A percentile compares a stretch with the other conserved stretches of the same genome.
Conservation (phyloP, 2,797 vertebrate species). For the Catostomus latipinnis region DNA sequence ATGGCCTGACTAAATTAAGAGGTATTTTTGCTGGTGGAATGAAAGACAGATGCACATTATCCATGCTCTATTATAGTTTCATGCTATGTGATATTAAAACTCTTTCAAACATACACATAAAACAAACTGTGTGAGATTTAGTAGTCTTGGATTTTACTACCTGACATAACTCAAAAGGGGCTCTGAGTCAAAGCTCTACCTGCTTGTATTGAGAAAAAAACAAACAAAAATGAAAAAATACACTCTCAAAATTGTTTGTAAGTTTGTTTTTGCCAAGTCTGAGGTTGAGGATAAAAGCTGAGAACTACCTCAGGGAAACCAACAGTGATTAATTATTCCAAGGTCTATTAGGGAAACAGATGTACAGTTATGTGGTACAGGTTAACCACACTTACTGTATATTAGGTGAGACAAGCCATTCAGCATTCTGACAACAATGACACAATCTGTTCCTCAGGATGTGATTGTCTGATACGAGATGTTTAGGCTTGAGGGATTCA, state of each 20-base stretch:
- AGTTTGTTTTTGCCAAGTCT: constrained; percentile 17
- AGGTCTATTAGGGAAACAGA: constrained; percentile 43
- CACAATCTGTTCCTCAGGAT: constrained; percentile 9
- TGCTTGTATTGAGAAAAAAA: constrained; percentile 50
- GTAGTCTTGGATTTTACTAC: constrained; percentile 60
- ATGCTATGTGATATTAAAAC: constrained; percentile 53
- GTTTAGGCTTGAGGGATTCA: neutral
- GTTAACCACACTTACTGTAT: constrained; percentile 9
- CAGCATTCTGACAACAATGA: neutral
- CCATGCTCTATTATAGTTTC: constrained; percentile 52
- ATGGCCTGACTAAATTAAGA: constrained; percentile 65
- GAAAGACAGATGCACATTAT: constrained; percentile 68
- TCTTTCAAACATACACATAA: constrained; percentile 59
- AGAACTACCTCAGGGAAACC: constrained; percentile 41
- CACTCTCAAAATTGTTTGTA: constrained; percentile 2
- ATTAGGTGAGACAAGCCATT: neutral
- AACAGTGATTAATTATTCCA: constrained; percentile 35
- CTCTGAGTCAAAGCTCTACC: constrained; percentile 39
- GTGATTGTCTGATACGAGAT: constrained; percentile 9
- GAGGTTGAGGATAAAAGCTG: constrained; percentile 40
- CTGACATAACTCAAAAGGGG: constrained; percentile 55
- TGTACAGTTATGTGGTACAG: constrained; percentile 6
- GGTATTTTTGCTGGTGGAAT: constrained; percentile 63
- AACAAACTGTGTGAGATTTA: constrained; percentile 56
- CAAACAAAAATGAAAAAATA: too few species aligned